Base-by-base conservation (phyloP, 2,113 vertebrate species). In the Ageneiosus marmoratus region DNA sequence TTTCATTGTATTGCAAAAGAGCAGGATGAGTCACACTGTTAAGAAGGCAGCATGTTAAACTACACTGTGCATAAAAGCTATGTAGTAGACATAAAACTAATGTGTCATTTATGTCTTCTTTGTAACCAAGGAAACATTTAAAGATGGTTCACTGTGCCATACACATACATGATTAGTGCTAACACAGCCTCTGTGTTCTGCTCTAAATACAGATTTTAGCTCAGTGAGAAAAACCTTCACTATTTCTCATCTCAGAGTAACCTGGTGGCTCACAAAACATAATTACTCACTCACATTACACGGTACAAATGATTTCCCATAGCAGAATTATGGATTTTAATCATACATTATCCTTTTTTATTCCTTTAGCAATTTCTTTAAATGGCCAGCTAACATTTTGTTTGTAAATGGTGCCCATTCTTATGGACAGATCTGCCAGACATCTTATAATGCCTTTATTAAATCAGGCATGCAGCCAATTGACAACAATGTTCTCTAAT, bases 201-300 rank as follows among this genome's bases (percentile, higher is more conserved):
- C 75, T 67, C 55, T 80, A 73, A 55, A 51, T 63, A 24, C 77
- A 82, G 81, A 10, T n/a, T 62, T 55, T 10, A 34, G 48, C 80
- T 86, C 55, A 60, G 84, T 80, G 65, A 27, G 69, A 34, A 51
- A 79, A 51, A 13, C 37, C 16, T 32, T 56, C 55, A 69, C 34
- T 85, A 1, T 62, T 78, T 84, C 58, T 78, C 27, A 15, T 53
- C 51, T 56, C 56, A 12, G 5, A n/a, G 32, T 65, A 74, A 83
- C 56, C 72, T 29, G 37, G 32, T 27, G 56, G 46, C 41, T 29
- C 51, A 32, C 48, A 13, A 34, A 65, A 65, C 62, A 62, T 12
- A 65, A 65, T 20, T 65, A 34, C 50, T n/a, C 18, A 53, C 51
- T 18, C 51, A 1, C 51, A 53, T 10, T 62, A 29, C 27, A 62